These are phyloP conservation scores for Resseliella maxima DNA, from an alignment of 2,888 invertebrate genomes.

Conservation along the genomic window DNA sequence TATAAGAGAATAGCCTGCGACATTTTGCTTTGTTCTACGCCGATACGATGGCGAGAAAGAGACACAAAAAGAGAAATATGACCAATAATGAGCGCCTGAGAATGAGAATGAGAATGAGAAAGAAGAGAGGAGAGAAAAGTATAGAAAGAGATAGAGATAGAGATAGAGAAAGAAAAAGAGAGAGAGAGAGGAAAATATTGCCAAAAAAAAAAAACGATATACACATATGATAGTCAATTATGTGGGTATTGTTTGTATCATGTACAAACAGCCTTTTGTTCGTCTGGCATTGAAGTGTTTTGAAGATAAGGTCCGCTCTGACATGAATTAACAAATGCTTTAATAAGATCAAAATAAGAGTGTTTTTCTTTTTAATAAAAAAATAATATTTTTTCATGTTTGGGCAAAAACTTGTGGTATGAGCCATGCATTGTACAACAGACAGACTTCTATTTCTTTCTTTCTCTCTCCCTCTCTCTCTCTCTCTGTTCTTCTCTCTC, in stretches of 20 bases:
- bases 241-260: slow-evolving; percentile 55
- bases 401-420: slow-evolving; percentile 46
- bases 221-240: slow-evolving; percentile 54
- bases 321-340: slow-evolving; percentile 49
- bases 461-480: too few species aligned
- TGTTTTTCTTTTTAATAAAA: slow-evolving; percentile 55
- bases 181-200: neutral
- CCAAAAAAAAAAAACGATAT: slow-evolving; percentile 25
- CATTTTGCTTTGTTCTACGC: neutral
- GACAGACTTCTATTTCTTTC: neutral
- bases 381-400: slow-evolving; percentile 55
- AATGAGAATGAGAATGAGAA: neutral
- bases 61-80: neutral
- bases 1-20: slow-evolving; percentile 5
- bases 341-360: slow-evolving; percentile 55
- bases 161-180: neutral
- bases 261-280: slow-evolving; percentile 39
- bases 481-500: too few species aligned
- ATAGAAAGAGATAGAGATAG: neutral
- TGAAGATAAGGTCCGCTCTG: neutral
- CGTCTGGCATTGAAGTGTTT: slow-evolving; percentile 33
- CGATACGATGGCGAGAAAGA: neutral
- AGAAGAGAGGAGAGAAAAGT: neutral
- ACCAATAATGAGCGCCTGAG: neutral
- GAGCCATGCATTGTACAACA: neutral